Conservation (phyloP, 2,888 invertebrate species). For the Cenopis cana region DNA sequence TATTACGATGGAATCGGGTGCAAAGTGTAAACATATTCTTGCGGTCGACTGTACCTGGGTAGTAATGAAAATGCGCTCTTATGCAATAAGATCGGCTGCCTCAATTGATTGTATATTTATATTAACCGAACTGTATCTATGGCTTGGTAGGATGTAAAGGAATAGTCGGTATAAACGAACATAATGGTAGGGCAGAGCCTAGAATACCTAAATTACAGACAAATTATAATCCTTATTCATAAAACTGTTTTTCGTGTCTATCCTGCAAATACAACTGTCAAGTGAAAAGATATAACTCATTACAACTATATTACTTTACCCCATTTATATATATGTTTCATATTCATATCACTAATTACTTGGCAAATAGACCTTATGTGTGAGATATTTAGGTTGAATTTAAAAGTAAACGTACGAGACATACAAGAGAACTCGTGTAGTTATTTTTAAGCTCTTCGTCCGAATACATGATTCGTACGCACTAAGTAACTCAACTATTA, state of each 20-base stretch:
- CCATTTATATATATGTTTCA: too few species aligned
- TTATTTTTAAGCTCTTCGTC: neutral
- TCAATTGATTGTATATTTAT: conserved; percentile 24
- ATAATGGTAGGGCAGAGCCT: neutral
- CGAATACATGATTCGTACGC: neutral
- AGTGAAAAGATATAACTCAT: too few species aligned
- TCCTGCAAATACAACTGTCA: too few species aligned
- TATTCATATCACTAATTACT: too few species aligned
- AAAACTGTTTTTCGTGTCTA: neutral
- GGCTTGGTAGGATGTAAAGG: neutral
- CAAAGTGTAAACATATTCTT: neutral
- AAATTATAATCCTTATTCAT: neutral
- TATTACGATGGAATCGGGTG: neutral
- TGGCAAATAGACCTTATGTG: too few species aligned
- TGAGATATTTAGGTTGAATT: too few species aligned
- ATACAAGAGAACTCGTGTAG: neutral
- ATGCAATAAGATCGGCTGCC: conserved; percentile 17
- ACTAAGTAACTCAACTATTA: neutral
- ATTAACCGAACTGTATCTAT: conserved; percentile 23
- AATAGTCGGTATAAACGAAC: neutral
- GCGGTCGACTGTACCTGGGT: neutral
- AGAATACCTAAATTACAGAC: neutral
- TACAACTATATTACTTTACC: too few species aligned
- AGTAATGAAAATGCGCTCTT: conserved; percentile 4
- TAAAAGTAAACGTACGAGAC: too few species aligned